Conservation (phyloP, 2,888 invertebrate genomes). For the Seira ritae region DNA sequence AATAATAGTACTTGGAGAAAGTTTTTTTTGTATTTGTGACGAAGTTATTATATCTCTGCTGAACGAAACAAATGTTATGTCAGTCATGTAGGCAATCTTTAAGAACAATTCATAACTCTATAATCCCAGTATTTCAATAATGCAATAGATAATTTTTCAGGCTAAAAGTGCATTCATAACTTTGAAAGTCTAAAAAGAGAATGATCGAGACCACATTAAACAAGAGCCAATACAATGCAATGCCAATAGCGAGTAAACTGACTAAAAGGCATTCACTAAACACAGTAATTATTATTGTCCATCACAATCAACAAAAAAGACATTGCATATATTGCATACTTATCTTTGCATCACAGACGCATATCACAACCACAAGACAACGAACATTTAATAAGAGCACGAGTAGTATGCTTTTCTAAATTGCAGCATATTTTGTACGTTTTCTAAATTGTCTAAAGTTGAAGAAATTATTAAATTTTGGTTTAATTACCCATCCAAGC, state of each 20-base stretch:
- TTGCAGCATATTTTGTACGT: background rate
- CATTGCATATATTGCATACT: background rate
- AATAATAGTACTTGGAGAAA: too few species aligned
- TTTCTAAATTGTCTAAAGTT: background rate
- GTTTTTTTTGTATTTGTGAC: too few species aligned
- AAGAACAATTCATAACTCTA: too few species aligned
- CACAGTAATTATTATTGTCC: background rate
- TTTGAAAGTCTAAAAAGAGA: too few species aligned
- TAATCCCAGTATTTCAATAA: too few species aligned
- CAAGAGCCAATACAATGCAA: background rate
- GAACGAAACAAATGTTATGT: too few species aligned
- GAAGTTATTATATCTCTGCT: too few species aligned
- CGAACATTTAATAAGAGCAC: slow-evolving; percentile 24
- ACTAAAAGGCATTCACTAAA: too few species aligned
- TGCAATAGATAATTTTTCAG: too few species aligned
- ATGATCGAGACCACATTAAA: too few species aligned
- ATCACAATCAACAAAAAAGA: background rate
- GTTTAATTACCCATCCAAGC: slow-evolving; percentile 71
- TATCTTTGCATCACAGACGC: slow-evolving; percentile 23
- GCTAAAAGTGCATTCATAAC: too few species aligned
- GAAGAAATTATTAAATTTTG: slow-evolving; percentile 43
- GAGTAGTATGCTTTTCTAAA: slow-evolving; percentile 2
- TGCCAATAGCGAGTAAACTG: background rate
- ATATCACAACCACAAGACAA: slow-evolving; percentile 36
- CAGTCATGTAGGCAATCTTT: too few species aligned